phyloP scores from a whole-genome alignment of 2,888 invertebrate species.

The Amphipyra tragopoginis region DNA sequence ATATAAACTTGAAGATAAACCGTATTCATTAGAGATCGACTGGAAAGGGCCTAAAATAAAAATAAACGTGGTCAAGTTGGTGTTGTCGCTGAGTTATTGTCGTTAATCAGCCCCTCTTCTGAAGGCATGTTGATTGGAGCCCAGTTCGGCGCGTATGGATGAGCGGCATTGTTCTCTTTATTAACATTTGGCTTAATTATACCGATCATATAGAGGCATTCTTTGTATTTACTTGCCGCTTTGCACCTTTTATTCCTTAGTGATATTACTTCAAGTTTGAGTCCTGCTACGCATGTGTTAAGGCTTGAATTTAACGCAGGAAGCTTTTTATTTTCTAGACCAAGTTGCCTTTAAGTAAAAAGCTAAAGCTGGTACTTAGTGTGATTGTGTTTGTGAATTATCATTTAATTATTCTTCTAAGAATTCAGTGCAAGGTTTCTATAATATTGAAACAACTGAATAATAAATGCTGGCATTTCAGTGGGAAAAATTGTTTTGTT shows the following conservation, averaged over 20 bases:
- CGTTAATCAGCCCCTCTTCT: constrained; percentile 83
- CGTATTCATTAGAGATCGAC: constrained; percentile 90
- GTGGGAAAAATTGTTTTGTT: constrained; percentile 33
- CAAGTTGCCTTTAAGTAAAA: constrained; percentile 3
- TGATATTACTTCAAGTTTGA: constrained; percentile 26
- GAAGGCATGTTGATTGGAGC: constrained; percentile 83
- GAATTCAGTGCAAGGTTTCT: neutral
- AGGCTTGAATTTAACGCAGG: constrained; percentile 7
- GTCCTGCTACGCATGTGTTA: constrained; percentile 26
- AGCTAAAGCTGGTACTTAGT: constrained; percentile 8
- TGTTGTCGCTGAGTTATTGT: constrained; percentile 88
- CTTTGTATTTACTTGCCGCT: constrained; percentile 53
- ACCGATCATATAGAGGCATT: constrained; percentile 69
- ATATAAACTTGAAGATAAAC: constrained; percentile 89
- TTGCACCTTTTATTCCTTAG: constrained; percentile 55
- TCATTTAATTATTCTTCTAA: constrained; percentile 35
- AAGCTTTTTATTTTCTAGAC: constrained; percentile 11
- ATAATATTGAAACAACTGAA: constrained; percentile 11
- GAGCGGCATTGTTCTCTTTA: constrained; percentile 78
- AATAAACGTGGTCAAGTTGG: constrained; percentile 86
- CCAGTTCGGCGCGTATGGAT: constrained; percentile 63
- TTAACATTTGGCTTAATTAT: constrained; percentile 79
- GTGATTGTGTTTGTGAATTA: constrained; percentile 33
- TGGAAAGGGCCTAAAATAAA: constrained; percentile 88
- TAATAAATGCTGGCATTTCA: constrained; percentile 5